Conservation (phyloP, 2,113 vertebrate genomes). For the Erinaceus europaeus region DNA sequence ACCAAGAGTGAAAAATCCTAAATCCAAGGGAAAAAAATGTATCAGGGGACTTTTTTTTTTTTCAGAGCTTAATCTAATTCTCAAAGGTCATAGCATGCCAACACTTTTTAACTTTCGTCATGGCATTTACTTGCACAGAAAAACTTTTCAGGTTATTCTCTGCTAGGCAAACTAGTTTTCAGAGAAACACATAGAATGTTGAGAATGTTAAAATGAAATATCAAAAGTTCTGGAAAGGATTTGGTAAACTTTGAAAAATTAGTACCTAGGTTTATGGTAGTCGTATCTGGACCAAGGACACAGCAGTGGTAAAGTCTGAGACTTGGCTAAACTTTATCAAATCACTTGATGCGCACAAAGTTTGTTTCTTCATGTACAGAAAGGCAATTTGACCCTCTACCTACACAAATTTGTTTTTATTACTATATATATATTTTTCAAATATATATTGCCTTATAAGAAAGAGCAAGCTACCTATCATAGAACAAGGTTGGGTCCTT, state of each 20-base stretch:
- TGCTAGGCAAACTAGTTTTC: background rate
- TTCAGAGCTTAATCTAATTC: background rate
- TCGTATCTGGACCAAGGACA: background rate
- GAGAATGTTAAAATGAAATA: background rate
- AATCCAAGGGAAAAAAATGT: too few relatives aligned
- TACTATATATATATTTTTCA: background rate
- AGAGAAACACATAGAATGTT: background rate
- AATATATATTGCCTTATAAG: too few relatives aligned
- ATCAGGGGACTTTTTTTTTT: too few relatives aligned
- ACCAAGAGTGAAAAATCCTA: too few relatives aligned
- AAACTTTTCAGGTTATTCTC: background rate
- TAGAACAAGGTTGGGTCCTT: too few relatives aligned
- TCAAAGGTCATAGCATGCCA: background rate
- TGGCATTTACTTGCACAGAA: background rate
- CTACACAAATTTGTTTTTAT: conserved; percentile 3
- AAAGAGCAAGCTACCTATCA: too few relatives aligned
- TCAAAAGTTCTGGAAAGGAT: background rate
- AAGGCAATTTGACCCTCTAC: background rate
- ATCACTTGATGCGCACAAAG: background rate
- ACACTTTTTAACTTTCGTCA: background rate
- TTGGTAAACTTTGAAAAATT: background rate
- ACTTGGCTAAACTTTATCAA: background rate
- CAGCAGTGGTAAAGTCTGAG: background rate
- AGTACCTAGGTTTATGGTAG: background rate
- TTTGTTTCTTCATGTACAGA: background rate